Conservation (phyloP, 2,113 vertebrate genomes). For the Sardina pilchardus region DNA sequence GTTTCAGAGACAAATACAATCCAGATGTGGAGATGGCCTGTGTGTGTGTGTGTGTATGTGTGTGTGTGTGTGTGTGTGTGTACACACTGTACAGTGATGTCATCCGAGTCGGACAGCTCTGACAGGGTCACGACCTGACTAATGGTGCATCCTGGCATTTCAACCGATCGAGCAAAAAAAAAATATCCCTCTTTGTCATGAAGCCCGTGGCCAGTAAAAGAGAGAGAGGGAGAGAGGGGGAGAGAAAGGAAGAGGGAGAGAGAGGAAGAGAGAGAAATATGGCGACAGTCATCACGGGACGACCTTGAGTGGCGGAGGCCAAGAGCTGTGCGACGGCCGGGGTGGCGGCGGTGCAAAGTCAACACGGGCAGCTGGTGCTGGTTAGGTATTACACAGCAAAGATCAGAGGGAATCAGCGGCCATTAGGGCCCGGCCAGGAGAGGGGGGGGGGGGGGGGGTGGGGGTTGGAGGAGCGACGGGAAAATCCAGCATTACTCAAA, state of each 20-base stretch:
- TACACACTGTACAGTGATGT: background rate
- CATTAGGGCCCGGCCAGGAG: background rate
- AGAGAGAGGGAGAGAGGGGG: background rate
- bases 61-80: slow-evolving; percentile 30
- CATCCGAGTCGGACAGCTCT: background rate
- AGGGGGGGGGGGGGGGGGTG: background rate
- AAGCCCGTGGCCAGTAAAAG: background rate
- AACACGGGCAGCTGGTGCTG: slow-evolving; percentile 17
- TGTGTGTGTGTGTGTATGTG: background rate
- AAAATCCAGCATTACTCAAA: slow-evolving; percentile 1
- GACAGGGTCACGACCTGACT: background rate
- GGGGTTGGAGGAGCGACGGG: background rate
- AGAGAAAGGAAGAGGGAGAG: background rate
- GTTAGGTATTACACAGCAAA: slow-evolving; percentile 33
- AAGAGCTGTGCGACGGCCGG: background rate
- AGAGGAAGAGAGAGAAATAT: background rate
- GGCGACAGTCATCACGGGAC: background rate
- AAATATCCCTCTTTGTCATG: background rate
- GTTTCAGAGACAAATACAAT: background rate
- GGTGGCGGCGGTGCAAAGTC: background rate
- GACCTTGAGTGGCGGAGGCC: background rate
- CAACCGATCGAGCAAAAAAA: background rate
- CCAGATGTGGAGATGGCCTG: background rate
- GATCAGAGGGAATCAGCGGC: slow-evolving; percentile 12
- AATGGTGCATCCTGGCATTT: slow-evolving; percentile 9